Evolutionary conservation across 2,113 vertebrate species (phyloP).

Genomic region (Chloropsis hardwickii): DNA sequence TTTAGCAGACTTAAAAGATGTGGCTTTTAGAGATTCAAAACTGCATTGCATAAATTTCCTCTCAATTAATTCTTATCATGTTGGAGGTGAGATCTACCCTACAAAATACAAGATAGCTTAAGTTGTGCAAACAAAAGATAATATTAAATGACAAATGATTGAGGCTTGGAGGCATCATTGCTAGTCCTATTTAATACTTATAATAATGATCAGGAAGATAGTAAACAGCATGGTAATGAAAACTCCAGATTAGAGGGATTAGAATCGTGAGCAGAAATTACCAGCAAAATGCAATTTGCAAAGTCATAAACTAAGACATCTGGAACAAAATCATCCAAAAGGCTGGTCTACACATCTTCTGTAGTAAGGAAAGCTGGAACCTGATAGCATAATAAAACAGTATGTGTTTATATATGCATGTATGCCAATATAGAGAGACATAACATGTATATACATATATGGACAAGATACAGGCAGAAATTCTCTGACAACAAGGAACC

Average conservation of each 20-base stretch:
- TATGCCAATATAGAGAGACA: neutral
- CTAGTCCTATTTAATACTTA: neutral
- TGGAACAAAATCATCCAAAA: neutral
- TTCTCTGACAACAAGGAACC: neutral
- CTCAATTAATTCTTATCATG: neutral
- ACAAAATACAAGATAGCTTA: neutral
- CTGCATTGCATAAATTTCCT: neutral
- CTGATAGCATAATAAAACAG: neutral
- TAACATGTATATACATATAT: accelerated
- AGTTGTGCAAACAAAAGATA: neutral
- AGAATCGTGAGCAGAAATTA: neutral
- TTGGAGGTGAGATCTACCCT: neutral
- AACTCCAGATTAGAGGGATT: neutral
- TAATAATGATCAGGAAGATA: neutral
- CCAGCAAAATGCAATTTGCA: neutral
- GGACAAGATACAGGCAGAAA: neutral
- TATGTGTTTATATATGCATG: too few species aligned
- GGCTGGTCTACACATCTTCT: neutral
- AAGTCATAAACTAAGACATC: neutral
- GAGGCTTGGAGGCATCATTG: neutral
- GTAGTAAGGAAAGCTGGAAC: neutral
- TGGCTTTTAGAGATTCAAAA: neutral
- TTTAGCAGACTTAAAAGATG: neutral
- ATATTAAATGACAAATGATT: neutral
- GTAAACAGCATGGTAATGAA: neutral